Evolutionary conservation across 1,140 invertebrate species (phyloP), one percentile per base, ranked within the genome.

Genomic region (Agrilus planipennis): DNA sequence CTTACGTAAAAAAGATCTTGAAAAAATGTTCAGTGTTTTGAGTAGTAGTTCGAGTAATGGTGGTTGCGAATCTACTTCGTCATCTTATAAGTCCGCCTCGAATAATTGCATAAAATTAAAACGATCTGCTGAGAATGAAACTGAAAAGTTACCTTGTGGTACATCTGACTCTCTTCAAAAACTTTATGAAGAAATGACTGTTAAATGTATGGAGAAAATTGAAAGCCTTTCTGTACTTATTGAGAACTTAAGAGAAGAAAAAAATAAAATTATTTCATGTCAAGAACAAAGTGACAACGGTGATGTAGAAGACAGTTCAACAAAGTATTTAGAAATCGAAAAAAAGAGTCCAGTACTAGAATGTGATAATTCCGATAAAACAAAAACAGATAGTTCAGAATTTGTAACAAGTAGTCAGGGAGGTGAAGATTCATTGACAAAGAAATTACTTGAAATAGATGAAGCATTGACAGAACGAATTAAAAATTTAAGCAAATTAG

Each of bases 181-280:
- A 7, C 23, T n/a, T 49, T 62, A 57, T 42, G 63, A 67, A 1
- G 59, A 71, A 46, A 52, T 72, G 12, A 68, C 67, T 9, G 66
- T 71, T 44, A 61, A 64, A 48, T 72, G 69, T 50, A 65, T 62
- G 9, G 62, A 68, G 54, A 57, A 68, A 29, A 64, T 74, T 10
- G 66, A 63, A n/a, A 64, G 67, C 47, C 54, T 74, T 32, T 64
- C 69, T 2, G 63, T 63, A 44, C 68, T 72, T 49, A 61, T 74
- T 18, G 63, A 72, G 37, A 63, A 72, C 60, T 64, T 74, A 1
- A 59, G 71, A 28, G 59, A 57, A 53, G 71, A 71, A 52, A 73
- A 72, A 53, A 62, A 30, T 41, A 59, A 47, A 25, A 57, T 61
- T 41, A 17, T 56, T 5, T n/a, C n/a, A n/a, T n/a, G n/a, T n/a